A percentile compares a stretch with the other conserved stretches of the same genome.
phyloP scores from a whole-genome alignment of 2,113 vertebrate species.

The Athene cunicularia region DNA sequence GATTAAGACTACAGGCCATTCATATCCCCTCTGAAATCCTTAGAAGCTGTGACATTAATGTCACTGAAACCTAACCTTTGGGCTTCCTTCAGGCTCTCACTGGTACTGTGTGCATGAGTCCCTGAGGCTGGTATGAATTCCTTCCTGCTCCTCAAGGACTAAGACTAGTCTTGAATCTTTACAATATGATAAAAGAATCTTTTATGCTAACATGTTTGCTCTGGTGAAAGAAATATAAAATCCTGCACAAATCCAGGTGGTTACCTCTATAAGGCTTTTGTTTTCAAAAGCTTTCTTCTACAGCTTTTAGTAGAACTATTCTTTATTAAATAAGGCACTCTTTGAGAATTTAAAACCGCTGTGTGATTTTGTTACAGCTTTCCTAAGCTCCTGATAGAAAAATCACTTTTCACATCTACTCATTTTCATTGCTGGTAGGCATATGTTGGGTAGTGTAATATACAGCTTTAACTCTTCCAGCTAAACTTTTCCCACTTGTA shows the following conservation, averaged over 20 bases:
- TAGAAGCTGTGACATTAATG: background rate
- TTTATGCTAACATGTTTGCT: background rate
- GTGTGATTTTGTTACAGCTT: background rate
- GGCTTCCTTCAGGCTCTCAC: background rate
- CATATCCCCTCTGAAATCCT: background rate
- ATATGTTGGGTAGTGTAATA: background rate
- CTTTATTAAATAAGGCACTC: background rate
- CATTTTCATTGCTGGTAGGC: background rate
- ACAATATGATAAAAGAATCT: background rate
- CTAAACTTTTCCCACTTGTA: background rate
- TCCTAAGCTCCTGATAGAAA: background rate
- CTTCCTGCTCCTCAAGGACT: background rate
- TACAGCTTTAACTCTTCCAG: background rate
- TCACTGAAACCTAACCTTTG: background rate
- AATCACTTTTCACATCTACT: background rate
- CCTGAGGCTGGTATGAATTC: background rate
- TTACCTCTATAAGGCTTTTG: background rate
- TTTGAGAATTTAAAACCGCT: background rate
- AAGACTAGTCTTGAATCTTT: background rate
- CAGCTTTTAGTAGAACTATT: background rate
- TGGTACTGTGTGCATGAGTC: rapidly evolving
- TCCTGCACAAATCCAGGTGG: background rate
- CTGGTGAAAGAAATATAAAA: background rate
- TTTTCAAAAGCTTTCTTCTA: background rate
- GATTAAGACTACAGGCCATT: background rate